Conservation (phyloP, 2,113 vertebrate species). For the Anseranas semipalmata region DNA sequence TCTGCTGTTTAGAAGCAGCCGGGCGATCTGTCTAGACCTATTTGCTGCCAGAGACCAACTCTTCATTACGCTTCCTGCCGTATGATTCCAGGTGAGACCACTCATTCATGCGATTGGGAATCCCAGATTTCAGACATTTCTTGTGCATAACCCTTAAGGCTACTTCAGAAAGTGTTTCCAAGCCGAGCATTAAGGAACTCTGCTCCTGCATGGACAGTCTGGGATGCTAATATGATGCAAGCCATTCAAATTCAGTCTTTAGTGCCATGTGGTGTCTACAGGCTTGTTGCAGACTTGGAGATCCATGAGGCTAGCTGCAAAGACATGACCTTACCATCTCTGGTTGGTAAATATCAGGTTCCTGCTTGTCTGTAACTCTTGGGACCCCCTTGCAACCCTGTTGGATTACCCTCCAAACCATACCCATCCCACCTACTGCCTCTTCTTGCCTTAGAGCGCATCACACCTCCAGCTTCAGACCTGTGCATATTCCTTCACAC, state of each 20-base stretch:
- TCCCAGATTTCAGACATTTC: not conserved
- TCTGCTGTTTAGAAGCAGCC: constrained; percentile 16
- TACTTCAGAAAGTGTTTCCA: not conserved
- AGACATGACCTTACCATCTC: not conserved
- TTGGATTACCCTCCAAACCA: not conserved
- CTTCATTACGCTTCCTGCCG: not conserved
- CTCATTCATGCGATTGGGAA: not conserved
- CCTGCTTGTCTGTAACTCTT: not conserved
- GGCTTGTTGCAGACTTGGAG: not conserved
- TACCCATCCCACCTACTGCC: not conserved
- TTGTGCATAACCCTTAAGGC: not conserved
- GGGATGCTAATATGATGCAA: not conserved
- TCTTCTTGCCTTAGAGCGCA: not conserved
- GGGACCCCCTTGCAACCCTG: not conserved
- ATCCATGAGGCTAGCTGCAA: not conserved
- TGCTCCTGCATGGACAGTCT: not conserved
- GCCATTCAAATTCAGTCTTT: not conserved
- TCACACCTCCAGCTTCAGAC: not conserved
- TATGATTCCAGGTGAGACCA: not conserved
- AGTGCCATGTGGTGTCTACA: not conserved
- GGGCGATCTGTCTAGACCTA: not conserved
- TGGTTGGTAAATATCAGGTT: not conserved
- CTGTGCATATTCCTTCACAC: not conserved
- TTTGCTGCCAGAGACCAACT: not conserved
- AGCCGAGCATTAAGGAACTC: not conserved